Percentiles rank a stretch among this genome's conserved stretches.
Evolutionary conservation across 2,113 vertebrate species (phyloP).

Genomic region (Lycaon pictus): DNA sequence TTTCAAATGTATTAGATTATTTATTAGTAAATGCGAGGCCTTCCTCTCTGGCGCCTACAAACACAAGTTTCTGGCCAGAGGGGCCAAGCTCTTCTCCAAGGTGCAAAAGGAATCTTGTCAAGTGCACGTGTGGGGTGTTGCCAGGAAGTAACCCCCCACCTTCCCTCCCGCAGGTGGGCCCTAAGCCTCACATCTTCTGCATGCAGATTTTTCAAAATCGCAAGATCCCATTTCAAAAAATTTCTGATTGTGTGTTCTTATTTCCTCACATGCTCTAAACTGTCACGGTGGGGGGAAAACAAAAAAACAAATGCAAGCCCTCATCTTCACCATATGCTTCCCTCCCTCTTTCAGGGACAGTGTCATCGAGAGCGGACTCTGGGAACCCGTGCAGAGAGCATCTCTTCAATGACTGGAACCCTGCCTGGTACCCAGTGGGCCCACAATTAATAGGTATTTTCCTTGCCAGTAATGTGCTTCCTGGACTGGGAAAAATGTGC

Average conservation of each 20-base stretch:
- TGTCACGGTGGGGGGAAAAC: background rate
- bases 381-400: background rate
- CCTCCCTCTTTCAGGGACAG: background rate
- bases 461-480: background rate
- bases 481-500: background rate
- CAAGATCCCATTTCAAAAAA: constrained; percentile 5
- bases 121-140: rapidly evolving
- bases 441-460: background rate
- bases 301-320: background rate
- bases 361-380: background rate
- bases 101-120: background rate
- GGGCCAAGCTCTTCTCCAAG: background rate
- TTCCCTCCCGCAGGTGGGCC: background rate
- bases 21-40: background rate
- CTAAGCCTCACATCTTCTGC: background rate
- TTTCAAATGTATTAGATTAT: background rate
- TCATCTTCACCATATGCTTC: background rate
- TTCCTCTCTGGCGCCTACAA: background rate
- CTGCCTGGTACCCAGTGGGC: background rate
- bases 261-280: background rate
- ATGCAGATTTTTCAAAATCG: background rate
- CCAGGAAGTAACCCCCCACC: background rate
- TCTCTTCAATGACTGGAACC: background rate
- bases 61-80: background rate
- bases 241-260: background rate